A percentile compares a stretch with the other conserved stretches of the same genome.
phyloP scores from a whole-genome alignment of 2,888 invertebrate species.

The Balanococcus diminutus region DNA sequence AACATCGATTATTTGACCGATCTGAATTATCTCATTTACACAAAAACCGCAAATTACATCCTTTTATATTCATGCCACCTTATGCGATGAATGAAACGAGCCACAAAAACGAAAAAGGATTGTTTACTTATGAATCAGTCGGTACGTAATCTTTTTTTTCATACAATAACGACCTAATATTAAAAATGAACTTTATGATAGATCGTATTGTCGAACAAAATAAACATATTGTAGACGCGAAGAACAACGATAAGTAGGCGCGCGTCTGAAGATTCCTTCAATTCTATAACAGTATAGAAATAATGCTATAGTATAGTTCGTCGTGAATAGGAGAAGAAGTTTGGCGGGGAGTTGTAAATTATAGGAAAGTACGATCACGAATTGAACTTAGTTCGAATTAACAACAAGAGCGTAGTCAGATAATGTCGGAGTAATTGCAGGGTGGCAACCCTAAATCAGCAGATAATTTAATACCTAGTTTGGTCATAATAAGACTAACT shows the following conservation, averaged over 20 bases:
- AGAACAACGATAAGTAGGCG: neutral
- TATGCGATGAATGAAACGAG: neutral
- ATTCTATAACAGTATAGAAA: neutral
- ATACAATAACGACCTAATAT: constrained; percentile 30
- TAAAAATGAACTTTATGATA: constrained; percentile 40
- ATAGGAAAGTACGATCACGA: constrained; percentile 53
- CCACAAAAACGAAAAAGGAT: neutral
- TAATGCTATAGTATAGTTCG: constrained; percentile 42
- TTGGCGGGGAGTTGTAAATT: constrained; percentile 45
- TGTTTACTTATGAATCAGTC: constrained; percentile 25
- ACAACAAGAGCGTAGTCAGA: constrained; percentile 12
- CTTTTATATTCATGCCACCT: neutral
- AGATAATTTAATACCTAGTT: constrained; percentile 52
- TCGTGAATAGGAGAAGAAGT: constrained; percentile 23
- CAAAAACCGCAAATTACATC: neutral
- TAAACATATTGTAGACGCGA: constrained; percentile 6
- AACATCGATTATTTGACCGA: neutral
- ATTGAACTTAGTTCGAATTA: constrained; percentile 31
- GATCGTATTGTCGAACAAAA: constrained; percentile 27
- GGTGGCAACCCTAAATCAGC: constrained; percentile 54
- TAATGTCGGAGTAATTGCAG: constrained; percentile 51
- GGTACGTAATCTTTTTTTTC: neutral
- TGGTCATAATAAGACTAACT: constrained; percentile 45
- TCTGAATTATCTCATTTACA: neutral
- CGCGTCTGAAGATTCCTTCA: neutral